Evolutionary conservation across 2,113 vertebrate genomes (phyloP), one percentile per base, ranked within the genome.

Genomic region (Tiliqua scincoides): DNA sequence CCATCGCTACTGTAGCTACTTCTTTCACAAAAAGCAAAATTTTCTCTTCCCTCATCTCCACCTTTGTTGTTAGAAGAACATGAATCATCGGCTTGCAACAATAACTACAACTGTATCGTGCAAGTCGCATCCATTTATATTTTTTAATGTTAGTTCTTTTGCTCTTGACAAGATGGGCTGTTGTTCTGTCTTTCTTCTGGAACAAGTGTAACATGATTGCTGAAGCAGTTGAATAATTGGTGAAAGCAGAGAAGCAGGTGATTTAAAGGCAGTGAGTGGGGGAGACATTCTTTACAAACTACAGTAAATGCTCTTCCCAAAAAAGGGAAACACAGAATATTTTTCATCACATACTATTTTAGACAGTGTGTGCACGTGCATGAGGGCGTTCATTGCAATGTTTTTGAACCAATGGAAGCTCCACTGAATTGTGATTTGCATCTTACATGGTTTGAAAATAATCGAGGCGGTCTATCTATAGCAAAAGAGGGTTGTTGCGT

Each of bases 161-260:
- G 95, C 95, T 95, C 96, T 96, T 95, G 89, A 96, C 95, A 95
- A 97, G 96, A 97, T 95, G 96, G 96, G 96, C 96, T 96, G 96
- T 97, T 96, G 96, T 96, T 96, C 96, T 96, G 96, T 96, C 96
- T 97, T 97, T 97, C 96, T 97, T 97, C 96, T 96, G 90, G 93
- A 97, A 97, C 96, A 97, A 97, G 96, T 91, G 65, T 92, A 94
- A 96, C 96, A 96, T 97, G 96, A 97, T 97, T 97, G 95, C 96
- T 95, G 95, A 96, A 97, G 95, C 94, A 94, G 92, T 93, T 92
- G 96, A 96, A 97, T 97, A 97, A 97, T 97, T 96, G 95, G 95
- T 95, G 95, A 95, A 96, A 97, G 96, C 95, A 96, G 96, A 96
- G 95, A 94, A 89, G 95, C 94, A 1, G 96, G 95, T 96, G 96